These are phyloP conservation scores for Parthenolecanium corni DNA, from an alignment of 2,888 invertebrate genomes.

Conservation along the genomic window DNA sequence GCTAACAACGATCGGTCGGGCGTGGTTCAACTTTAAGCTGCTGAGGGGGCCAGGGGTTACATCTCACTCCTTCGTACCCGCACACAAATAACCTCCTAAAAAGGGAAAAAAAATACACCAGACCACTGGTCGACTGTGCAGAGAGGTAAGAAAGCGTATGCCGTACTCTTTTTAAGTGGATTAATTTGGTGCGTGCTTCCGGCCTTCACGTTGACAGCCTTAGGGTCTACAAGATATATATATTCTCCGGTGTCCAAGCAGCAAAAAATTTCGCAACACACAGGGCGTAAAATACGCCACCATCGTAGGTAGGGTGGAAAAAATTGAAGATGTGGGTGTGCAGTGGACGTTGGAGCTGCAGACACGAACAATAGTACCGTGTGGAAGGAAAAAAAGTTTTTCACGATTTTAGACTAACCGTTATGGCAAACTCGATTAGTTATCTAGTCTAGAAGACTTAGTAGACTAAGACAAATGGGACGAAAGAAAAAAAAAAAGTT, in stretches of 20 bases:
- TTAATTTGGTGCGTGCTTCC: constrained; percentile 20
- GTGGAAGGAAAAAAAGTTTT: neutral
- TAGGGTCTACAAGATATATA: constrained; percentile 1
- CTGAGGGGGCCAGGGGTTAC: neutral
- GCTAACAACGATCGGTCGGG: too few species aligned
- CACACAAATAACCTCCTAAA: too few species aligned
- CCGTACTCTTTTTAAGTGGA: constrained; percentile 4
- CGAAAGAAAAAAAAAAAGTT: too few species aligned
- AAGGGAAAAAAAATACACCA: neutral
- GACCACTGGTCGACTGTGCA: neutral
- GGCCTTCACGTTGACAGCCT: constrained; percentile 14
- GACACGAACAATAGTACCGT: too few species aligned
- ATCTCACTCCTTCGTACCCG: too few species aligned
- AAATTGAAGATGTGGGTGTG: too few species aligned
- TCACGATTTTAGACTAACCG: neutral
- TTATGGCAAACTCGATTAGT: neutral
- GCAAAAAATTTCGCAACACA: neutral
- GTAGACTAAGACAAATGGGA: too few species aligned
- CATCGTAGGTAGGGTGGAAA: neutral
- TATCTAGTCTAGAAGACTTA: too few species aligned
- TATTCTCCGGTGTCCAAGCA: neutral
- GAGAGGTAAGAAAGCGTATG: neutral
- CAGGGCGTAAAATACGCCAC: neutral
- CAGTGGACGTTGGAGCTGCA: too few species aligned
- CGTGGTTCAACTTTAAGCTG: too few species aligned